These are phyloP conservation scores for Penaeus japonicus DNA, from an alignment of 1,140 invertebrate genomes.

Conservation along the genomic window DNA sequence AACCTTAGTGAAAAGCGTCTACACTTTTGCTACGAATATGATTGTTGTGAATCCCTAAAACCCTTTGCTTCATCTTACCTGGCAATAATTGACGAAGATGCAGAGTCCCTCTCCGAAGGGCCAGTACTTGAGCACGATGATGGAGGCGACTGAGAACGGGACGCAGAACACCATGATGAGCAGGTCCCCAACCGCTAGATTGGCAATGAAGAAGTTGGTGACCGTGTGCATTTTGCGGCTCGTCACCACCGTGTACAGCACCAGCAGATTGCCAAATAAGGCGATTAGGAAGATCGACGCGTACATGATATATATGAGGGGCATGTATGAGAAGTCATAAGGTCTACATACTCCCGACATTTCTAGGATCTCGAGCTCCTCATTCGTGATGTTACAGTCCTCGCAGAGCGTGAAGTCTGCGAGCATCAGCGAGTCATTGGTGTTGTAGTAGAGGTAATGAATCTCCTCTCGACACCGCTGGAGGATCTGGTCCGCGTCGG, in stretches of 20 bases:
- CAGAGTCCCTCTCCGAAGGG: constrained; percentile 82
- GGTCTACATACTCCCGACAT: constrained; percentile 3
- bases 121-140: constrained; percentile 81
- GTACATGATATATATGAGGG: constrained; percentile 70
- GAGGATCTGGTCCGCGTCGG: not conserved
- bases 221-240: constrained; percentile 81
- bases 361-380: not conserved
- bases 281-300: constrained; percentile 77
- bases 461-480: not conserved
- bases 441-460: not conserved
- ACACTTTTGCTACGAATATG: too few species aligned
- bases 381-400: constrained; percentile 9
- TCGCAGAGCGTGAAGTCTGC: not conserved
- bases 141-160: constrained; percentile 82
- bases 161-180: constrained; percentile 85
- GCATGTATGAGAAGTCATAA: constrained; percentile 28
- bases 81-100: constrained; percentile 78
- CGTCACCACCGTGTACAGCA: constrained; percentile 81
- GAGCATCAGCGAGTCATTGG: not conserved
- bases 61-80: constrained; percentile 65
- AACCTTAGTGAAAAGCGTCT: too few species aligned
- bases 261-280: constrained; percentile 79
- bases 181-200: constrained; percentile 84
- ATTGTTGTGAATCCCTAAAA: too few species aligned
- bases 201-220: constrained; percentile 87